Conservation (phyloP, 2,888 invertebrate species). For the Lasiommata megera region DNA sequence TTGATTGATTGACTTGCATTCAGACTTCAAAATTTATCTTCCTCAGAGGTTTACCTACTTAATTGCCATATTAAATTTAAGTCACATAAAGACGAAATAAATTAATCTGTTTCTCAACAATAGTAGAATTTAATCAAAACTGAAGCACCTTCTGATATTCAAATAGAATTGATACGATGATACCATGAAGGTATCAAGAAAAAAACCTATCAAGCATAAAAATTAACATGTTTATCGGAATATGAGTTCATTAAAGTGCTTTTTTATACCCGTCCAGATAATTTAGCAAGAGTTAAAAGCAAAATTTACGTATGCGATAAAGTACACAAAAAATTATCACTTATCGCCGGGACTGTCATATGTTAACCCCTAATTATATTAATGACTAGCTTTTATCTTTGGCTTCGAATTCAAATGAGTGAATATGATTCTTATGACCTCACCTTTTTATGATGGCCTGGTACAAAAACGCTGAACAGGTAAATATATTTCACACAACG, state of each 20-base stretch:
- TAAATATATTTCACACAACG: neutral
- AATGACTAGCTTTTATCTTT: slow-evolving; percentile 14
- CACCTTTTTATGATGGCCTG: neutral
- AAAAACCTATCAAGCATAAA: slow-evolving; percentile 13
- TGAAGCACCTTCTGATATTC: neutral
- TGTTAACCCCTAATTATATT: slow-evolving; percentile 16
- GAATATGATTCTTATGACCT: slow-evolving; percentile 8
- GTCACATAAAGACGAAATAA: no score
- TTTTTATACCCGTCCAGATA: slow-evolving; percentile 25
- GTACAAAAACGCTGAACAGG: neutral
- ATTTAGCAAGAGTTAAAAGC: slow-evolving; percentile 27
- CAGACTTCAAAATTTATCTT: no score
- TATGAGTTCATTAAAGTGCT: slow-evolving; percentile 26
- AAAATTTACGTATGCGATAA: slow-evolving; percentile 20
- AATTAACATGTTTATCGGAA: slow-evolving; percentile 24
- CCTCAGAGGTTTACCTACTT: no score
- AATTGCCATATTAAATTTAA: no score
- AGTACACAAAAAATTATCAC: slow-evolving; percentile 11
- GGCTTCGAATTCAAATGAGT: slow-evolving; percentile 9
- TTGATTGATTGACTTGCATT: no score
- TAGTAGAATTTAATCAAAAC: neutral
- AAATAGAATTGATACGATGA: neutral
- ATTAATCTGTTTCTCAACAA: no score
- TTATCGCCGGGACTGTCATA: slow-evolving; percentile 11
- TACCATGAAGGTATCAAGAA: neutral